Evolutionary conservation across 2,888 invertebrate species (phyloP).

Genomic region (Rhagonycha lutea): DNA sequence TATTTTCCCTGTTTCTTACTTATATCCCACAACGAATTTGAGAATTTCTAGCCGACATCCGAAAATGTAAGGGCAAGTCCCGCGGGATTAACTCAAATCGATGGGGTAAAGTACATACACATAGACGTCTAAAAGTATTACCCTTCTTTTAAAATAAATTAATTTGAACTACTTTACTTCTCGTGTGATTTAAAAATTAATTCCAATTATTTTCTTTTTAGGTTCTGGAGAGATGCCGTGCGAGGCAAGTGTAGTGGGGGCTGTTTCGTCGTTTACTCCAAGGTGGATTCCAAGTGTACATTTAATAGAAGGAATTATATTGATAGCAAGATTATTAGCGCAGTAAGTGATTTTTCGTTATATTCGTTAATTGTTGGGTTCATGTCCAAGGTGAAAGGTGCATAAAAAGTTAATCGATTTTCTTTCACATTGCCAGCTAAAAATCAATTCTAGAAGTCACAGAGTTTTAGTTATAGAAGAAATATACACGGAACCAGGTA

Average conservation of each 20-base stretch:
- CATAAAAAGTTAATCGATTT: background rate
- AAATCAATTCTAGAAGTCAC: slow-evolving; percentile 19
- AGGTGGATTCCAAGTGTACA: slow-evolving; percentile 13
- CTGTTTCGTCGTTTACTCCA: slow-evolving; percentile 33
- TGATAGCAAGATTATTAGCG: slow-evolving; percentile 39
- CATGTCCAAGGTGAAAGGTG: background rate
- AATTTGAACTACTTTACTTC: background rate
- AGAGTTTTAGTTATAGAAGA: slow-evolving; percentile 23
- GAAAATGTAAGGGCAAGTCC: slow-evolving; percentile 20
- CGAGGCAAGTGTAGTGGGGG: slow-evolving; percentile 42
- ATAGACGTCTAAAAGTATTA: slow-evolving; percentile 6
- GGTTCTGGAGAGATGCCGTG: slow-evolving; percentile 52
- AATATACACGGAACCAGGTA: slow-evolving; percentile 35
- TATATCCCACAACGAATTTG: slow-evolving; percentile 12
- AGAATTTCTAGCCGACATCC: slow-evolving; percentile 20
- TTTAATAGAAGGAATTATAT: slow-evolving; percentile 32
- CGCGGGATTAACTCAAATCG: slow-evolving; percentile 16
- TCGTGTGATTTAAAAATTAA: background rate
- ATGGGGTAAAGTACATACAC: slow-evolving; percentile 19
- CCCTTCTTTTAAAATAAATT: background rate
- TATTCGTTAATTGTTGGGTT: background rate
- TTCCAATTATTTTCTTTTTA: slow-evolving; percentile 37
- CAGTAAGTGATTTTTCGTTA: slow-evolving; percentile 35
- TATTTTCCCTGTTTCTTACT: slow-evolving; percentile 20
- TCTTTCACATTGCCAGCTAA: slow-evolving; percentile 9